Percentiles rank a stretch among this genome's conserved stretches.
These are phyloP conservation scores for Tyrannus savana DNA, from an alignment of 2,113 vertebrate species.

Conservation along the genomic window DNA sequence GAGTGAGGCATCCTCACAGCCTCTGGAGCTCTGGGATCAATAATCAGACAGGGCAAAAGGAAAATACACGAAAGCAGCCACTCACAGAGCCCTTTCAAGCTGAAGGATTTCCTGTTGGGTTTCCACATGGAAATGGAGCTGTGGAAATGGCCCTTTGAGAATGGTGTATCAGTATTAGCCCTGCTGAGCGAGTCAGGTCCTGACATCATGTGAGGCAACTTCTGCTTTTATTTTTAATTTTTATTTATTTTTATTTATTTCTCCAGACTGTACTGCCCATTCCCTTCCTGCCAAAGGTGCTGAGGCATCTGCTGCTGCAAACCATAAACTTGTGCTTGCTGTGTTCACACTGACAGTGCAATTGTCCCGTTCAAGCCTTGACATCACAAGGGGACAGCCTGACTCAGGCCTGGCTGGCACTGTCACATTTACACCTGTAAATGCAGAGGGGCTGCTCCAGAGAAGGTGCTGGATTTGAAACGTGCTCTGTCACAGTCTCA, in stretches of 20 bases:
- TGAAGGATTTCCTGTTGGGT: neutral
- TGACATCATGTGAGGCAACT: neutral
- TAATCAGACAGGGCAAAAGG: neutral
- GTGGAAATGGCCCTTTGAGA: neutral
- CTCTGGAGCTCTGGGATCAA: conserved; percentile 14
- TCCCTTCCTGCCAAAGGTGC: neutral
- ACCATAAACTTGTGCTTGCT: neutral
- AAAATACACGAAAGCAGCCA: neutral
- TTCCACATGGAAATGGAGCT: neutral
- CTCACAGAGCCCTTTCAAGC: neutral
- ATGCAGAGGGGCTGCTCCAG: neutral
- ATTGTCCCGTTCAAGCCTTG: neutral
- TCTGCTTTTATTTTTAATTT: neutral
- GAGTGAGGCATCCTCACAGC: neutral
- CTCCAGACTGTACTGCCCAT: neutral
- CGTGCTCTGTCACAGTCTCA: neutral
- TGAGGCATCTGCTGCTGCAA: neutral
- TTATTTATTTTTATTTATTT: neutral
- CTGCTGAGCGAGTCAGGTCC: neutral
- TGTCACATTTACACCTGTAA: neutral
- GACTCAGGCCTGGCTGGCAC: neutral
- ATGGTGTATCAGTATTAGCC: neutral
- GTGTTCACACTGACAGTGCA: neutral
- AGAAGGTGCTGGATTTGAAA: neutral
- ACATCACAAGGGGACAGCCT: neutral